phyloP scores from a whole-genome alignment of 2,797 vertebrate genomes.

The Orientallactaga sibirica region DNA sequence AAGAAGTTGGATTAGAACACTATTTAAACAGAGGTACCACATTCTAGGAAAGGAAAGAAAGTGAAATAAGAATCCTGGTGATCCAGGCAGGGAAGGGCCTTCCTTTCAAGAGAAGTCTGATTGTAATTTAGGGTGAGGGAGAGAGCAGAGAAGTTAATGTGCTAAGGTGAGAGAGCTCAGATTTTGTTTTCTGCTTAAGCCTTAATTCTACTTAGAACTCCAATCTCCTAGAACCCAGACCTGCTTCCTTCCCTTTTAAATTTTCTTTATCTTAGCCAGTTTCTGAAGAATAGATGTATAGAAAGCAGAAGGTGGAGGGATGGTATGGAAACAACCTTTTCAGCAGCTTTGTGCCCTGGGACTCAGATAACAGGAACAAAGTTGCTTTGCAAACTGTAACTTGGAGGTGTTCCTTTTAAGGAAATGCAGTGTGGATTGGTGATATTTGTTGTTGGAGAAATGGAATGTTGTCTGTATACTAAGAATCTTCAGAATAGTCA shows the following conservation, averaged over 20 bases:
- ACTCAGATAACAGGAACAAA: not conserved
- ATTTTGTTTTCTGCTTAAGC: constrained; percentile 1
- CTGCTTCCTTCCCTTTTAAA: not conserved
- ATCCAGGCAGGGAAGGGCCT: not conserved
- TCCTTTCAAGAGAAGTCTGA: not conserved
- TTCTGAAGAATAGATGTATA: not conserved
- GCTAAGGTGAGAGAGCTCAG: not conserved
- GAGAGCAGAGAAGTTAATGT: not conserved
- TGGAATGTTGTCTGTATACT: not conserved
- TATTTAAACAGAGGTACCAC: constrained; percentile 39
- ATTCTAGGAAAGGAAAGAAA: constrained; percentile 1
- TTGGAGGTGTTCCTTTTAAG: not conserved
- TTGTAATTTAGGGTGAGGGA: not conserved
- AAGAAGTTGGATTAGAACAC: not conserved
- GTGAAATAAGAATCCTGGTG: constrained; percentile 9
- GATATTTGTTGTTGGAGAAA: not conserved
- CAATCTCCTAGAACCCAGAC: not conserved
- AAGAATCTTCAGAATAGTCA: not conserved
- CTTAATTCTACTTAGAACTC: not conserved
- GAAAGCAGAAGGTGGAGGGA: not conserved
- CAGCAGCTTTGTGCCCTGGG: not conserved
- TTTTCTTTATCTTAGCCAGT: not conserved
- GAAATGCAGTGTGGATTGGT: not conserved
- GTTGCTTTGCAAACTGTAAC: constrained; percentile 50
- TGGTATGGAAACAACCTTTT: not conserved